A percentile compares a stretch with the other conserved stretches of the same genome.
Conservation (phyloP, 2,113 vertebrate genomes). For the Gambusia affinis region DNA sequence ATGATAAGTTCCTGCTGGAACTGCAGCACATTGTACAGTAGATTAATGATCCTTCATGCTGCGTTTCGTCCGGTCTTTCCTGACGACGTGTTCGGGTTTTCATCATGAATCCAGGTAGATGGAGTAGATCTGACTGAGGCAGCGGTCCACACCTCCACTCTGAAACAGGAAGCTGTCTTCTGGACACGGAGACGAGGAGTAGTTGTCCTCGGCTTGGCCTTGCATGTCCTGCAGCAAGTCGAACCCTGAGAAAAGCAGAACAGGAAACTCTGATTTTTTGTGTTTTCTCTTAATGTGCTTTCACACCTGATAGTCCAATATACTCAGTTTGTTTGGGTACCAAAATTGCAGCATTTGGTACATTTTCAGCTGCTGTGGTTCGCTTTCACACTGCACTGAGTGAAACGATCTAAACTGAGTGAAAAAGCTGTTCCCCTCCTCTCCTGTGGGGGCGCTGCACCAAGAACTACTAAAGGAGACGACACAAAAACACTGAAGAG, state of each 20-base stretch:
- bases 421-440: too few species aligned
- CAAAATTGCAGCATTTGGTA: too few species aligned
- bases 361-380: too few species aligned
- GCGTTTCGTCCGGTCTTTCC: background rate
- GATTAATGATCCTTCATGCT: constrained; percentile 17
- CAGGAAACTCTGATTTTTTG: too few species aligned
- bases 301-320: too few species aligned
- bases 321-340: too few species aligned
- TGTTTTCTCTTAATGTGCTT: background rate
- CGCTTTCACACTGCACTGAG: too few species aligned
- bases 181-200: constrained; percentile 55
- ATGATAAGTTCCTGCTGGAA: constrained; percentile 6
- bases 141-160: constrained; percentile 69
- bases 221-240: constrained; percentile 70
- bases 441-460: too few species aligned
- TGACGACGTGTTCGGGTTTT: background rate
- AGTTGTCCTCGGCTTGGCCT: constrained; percentile 50
- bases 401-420: too few species aligned
- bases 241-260: constrained; percentile 53
- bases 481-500: too few species aligned
- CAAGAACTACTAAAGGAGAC: too few species aligned
- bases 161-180: constrained; percentile 75
- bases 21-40: background rate
- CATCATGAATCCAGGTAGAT: constrained; percentile 73
- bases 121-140: constrained; percentile 74